Base-by-base conservation (phyloP, 2,797 vertebrate species). In the Scomberomorus guttatus region DNA sequence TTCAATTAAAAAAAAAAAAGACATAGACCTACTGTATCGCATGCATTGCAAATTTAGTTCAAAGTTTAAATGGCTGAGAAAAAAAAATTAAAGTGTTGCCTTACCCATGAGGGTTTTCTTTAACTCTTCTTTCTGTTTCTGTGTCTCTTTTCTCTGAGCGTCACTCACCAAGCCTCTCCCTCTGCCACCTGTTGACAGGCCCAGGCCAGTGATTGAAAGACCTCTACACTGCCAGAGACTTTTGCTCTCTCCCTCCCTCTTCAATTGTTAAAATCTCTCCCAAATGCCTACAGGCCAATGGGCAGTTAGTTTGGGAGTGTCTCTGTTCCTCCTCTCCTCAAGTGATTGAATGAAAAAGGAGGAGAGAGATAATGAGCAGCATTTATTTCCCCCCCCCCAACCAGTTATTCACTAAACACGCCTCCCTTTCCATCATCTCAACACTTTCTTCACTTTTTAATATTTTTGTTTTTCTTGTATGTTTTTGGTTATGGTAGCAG, bases 131-230 rank as follows among this genome's bases (percentile, higher is more conserved):
- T 44, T 48, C 58, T 81, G 81, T 42, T 68, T 77, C 72, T 81
- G 62, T 76, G 64, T 81, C 32, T 75, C 75, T 85, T 56, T 73
- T 79, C 72, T 86, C 69, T 87, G 59, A 82, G 46, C 6, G 29
- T 62, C 81, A 65, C 75, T 73, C 72, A 75, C 75, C 39, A 62
- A 81, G 65, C 22, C 58, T 85, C 66, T 92, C 66, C 76, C 78
- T 83, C 71, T 87, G 79, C 86, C 95, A 96, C 95, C 95, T 96
- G 94, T 93, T 93, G 90, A 94, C 89, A 86, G 88, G 79, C 71
- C 83, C 24, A 65, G 71, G 74, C 79, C 72, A 80, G 25, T 69
- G 77, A 92, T 71, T 80, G 72, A 83, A 87, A 88, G 80, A 85
- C 84, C 79, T 82, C 80, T 58, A 22, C 75, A 59, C 69, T 75